Conservation (phyloP, 2,113 vertebrate genomes). For the Percina caprodes region DNA sequence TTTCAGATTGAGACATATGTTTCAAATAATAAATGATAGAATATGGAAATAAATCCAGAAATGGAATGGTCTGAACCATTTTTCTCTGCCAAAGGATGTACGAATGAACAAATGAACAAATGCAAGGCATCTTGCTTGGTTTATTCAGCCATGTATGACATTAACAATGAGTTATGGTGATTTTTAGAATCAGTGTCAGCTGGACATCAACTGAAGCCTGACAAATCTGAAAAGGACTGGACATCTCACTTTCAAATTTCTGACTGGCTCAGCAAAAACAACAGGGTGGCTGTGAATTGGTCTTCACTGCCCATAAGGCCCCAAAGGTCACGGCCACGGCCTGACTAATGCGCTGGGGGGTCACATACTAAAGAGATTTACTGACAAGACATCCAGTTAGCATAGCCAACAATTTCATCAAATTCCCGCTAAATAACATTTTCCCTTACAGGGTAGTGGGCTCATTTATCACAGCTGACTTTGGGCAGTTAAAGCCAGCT, state of each 20-base stretch:
- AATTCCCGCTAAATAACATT: conserved; percentile 34
- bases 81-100: background rate
- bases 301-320: conserved; percentile 26
- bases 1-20: background rate
- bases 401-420: conserved; percentile 57
- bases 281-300: conserved; percentile 45
- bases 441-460: background rate
- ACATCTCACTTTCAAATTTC: conserved; percentile 53
- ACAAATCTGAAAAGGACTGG: conserved; percentile 29
- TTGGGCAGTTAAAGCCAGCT: conserved; percentile 24
- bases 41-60: conserved; percentile 9
- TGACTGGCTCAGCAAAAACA: conserved; percentile 56
- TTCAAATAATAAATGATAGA: too few relatives aligned
- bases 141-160: conserved; percentile 18
- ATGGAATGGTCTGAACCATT: background rate
- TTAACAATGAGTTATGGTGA: conserved; percentile 14
- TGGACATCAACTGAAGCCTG: conserved; percentile 42
- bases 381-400: conserved; percentile 64
- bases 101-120: background rate
- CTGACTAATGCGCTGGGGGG: conserved; percentile 48
- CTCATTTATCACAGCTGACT: conserved; percentile 61
- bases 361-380: conserved; percentile 62
- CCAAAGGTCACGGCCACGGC: conserved; percentile 63
- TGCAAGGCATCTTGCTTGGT: background rate
- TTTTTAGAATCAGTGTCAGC: conserved; percentile 38